Base-by-base conservation (phyloP, 2,797 vertebrate genomes). In the Sebastolobus altivelis region DNA sequence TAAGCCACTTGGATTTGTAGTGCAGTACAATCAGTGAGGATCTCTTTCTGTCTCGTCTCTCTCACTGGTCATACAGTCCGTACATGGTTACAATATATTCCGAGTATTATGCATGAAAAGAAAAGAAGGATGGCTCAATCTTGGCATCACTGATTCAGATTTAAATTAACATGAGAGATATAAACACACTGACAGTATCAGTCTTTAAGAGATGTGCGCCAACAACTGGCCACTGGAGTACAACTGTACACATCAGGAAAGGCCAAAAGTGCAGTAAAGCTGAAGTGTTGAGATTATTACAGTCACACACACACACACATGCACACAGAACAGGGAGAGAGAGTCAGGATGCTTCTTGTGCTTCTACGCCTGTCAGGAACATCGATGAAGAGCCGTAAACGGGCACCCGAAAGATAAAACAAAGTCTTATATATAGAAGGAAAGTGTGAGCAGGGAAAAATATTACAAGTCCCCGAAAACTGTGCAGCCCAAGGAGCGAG, bases 291-390 rank as follows among this genome's bases (percentile, higher is more conserved):
- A 69, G 75, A 31, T 49, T 66, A 65, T 75, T 74, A 79, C 22
- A 77, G 69, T 66, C 79, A 81, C 75, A 79, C 70, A 54, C 75
- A 79, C 70, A 54, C 52, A 62, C 37, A 75, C 83, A 90, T 70
- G 79, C 87, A 86, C 67, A 89, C 68, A 66, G 22, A 88, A 73
- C 63, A 75, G 80, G 66, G 61, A 74, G 18, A 74, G 18, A 16
- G 37, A 20, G 69, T 69, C 33, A 54, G 27, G 77, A 63, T 71
- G 80, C 43, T 78, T 77, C 56, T 89, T 92, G 90, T 93, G 90
- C 90, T 91, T 92, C 81, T 81, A 77, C 11, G 10, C 25, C 81
- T 77, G 65, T 72, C 29, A 6, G 35, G 62, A 81, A 78, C 55
- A 72, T 86, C 67, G 52, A 70, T 25, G 25, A 69, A 77, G 58